Evolutionary conservation across 2,113 vertebrate species (phyloP).

Genomic region (Macroglossus sobrinus): DNA sequence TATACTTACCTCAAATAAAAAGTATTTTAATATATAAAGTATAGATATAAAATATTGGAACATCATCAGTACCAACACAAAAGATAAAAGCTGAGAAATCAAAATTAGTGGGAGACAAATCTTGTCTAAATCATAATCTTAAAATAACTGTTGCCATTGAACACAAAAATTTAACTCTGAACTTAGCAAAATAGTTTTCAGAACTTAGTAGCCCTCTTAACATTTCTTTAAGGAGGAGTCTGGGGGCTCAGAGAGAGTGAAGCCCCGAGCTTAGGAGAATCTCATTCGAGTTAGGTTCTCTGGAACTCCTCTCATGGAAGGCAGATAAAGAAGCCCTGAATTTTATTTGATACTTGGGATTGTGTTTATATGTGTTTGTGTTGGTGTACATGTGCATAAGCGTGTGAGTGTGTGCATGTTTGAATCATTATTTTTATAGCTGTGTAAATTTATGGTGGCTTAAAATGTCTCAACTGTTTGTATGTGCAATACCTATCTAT

Average conservation of each 20-base stretch:
- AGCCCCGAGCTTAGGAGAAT: neutral
- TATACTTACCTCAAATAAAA: neutral
- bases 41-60: neutral
- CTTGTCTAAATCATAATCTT: neutral
- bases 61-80: neutral
- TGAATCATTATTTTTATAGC: neutral
- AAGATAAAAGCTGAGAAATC: neutral
- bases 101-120: neutral
- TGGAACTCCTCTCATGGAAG: neutral
- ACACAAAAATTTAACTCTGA: neutral
- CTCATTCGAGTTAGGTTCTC: neutral
- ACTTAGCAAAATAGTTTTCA: neutral
- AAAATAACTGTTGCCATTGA: neutral
- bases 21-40: neutral
- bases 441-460: neutral
- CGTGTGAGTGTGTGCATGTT: neutral
- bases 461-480: neutral
- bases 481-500: neutral
- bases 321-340: neutral
- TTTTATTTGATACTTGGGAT: neutral
- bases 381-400: fast-evolving
- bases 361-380: neutral
- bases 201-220: neutral
- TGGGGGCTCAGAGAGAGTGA: neutral
- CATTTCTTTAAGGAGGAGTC: neutral